Percentiles rank a stretch among this genome's conserved stretches.
These are phyloP conservation scores for Tiphia femorata DNA, from an alignment of 2,888 invertebrate genomes.

Conservation along the genomic window DNA sequence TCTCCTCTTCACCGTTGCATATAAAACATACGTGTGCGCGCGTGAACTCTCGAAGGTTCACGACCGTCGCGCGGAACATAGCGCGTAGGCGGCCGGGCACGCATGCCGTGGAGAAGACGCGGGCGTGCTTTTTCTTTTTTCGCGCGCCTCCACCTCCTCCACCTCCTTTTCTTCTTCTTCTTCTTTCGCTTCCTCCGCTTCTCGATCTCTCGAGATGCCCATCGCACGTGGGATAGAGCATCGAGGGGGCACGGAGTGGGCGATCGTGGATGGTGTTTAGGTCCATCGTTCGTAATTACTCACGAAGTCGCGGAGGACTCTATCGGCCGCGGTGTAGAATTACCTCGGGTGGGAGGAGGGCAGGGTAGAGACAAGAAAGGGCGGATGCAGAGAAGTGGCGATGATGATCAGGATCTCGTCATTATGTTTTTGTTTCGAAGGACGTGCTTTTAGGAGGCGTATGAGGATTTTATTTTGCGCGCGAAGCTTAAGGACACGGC, in stretches of 20 bases:
- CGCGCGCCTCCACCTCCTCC: neutral
- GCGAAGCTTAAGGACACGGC: too few species aligned
- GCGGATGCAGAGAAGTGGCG: slow-evolving; percentile 5
- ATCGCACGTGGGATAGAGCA: neutral
- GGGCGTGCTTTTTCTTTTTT: neutral
- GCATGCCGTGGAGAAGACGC: neutral
- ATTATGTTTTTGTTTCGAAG: too few species aligned
- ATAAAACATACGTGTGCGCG: slow-evolving; percentile 21
- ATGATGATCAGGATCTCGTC: too few species aligned
- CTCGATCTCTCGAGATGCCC: neutral
- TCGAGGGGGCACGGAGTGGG: slow-evolving; percentile 35
- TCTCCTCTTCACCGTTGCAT: too few species aligned
- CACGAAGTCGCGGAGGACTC: slow-evolving; percentile 55
- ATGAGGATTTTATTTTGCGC: too few species aligned
- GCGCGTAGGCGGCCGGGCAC: neutral
- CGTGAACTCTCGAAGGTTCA: neutral
- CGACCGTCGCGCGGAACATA: neutral
- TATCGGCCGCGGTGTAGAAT: slow-evolving; percentile 53
- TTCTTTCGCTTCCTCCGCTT: neutral
- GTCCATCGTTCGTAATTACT: slow-evolving; percentile 58
- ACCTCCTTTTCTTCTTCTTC: neutral
- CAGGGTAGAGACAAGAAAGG: slow-evolving; percentile 5
- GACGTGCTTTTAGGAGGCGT: too few species aligned
- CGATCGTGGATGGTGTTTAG: slow-evolving; percentile 59
- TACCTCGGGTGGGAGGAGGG: slow-evolving; percentile 34